Evolutionary conservation across 2,888 invertebrate species (phyloP).

Genomic region (Epistrophe eligans): DNA sequence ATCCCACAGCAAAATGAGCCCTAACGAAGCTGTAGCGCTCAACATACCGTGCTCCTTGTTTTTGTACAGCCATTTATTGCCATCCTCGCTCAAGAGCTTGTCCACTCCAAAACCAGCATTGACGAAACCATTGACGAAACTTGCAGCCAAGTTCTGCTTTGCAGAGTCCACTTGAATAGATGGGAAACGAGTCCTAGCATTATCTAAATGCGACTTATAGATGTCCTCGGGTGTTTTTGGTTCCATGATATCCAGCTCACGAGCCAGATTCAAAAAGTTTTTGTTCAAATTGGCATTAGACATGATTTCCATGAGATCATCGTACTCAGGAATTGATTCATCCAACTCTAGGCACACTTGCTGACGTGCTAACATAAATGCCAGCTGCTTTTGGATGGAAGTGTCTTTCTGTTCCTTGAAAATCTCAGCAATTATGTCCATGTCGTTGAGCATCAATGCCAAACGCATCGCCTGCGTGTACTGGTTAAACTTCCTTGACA

Average conservation of each 20-base stretch:
- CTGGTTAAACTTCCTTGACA: slow-evolving; percentile 94
- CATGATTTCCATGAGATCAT: slow-evolving; percentile 94
- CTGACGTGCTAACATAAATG: slow-evolving; percentile 97
- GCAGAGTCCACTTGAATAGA: slow-evolving; percentile 96
- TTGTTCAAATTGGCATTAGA: slow-evolving; percentile 97
- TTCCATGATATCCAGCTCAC: slow-evolving; percentile 99
- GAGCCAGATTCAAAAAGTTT: slow-evolving; percentile 95
- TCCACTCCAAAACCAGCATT: slow-evolving; percentile 99
- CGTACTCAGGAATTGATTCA: slow-evolving; percentile 87
- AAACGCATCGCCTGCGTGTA: slow-evolving; percentile 95
- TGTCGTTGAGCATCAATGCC: slow-evolving; percentile 95
- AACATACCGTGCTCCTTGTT: slow-evolving; percentile 99
- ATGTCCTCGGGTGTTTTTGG: slow-evolving; percentile 99
- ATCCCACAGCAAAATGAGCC: slow-evolving; percentile 98
- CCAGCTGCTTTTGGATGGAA: slow-evolving; percentile 95
- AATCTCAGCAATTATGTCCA: slow-evolving; percentile 91
- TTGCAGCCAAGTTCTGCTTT: slow-evolving; percentile 97
- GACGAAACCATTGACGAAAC: slow-evolving; percentile 99
- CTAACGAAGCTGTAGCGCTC: slow-evolving; percentile 98
- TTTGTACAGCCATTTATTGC: slow-evolving; percentile 95
- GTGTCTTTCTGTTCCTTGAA: slow-evolving; percentile 93
- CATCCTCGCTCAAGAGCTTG: slow-evolving; percentile 95
- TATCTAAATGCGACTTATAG: slow-evolving; percentile 98
- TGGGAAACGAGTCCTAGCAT: slow-evolving; percentile 90
- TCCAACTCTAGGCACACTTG: slow-evolving; percentile 93